These are phyloP conservation scores for Belonocnema kinseyi DNA, from an alignment of 1,140 invertebrate genomes.

Conservation along the genomic window DNA sequence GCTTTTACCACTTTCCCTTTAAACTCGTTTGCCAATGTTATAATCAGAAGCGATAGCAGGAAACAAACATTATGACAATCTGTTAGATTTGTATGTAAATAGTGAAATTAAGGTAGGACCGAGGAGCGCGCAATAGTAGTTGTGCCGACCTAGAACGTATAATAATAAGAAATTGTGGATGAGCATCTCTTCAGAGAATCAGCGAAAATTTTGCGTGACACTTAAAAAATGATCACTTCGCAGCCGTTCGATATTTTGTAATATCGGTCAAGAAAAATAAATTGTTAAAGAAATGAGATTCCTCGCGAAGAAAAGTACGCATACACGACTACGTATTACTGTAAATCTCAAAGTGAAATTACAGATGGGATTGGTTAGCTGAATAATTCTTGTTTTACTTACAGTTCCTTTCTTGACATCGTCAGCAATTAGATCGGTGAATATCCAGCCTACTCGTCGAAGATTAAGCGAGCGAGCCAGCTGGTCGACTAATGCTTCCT, in stretches of 20 bases:
- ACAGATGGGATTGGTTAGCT: slow-evolving; percentile 15
- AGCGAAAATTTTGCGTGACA: background rate
- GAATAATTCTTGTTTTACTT: slow-evolving; percentile 62
- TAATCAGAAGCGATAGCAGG: slow-evolving; percentile 4
- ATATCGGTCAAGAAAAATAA: slow-evolving; percentile 10
- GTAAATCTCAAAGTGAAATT: slow-evolving; percentile 14
- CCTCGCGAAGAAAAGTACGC: background rate
- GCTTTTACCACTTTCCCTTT: background rate
- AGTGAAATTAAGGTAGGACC: slow-evolving; percentile 3
- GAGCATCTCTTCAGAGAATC: slow-evolving; percentile 13
- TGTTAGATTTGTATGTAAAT: slow-evolving; percentile 6
- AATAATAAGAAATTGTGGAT: slow-evolving; percentile 1
- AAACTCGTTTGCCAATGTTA: slow-evolving; percentile 5
- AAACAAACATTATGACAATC: background rate
- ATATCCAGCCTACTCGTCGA: slow-evolving; percentile 96
- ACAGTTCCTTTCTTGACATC: slow-evolving; percentile 92
- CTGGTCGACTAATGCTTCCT: slow-evolving; percentile 83
- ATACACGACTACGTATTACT: background rate
- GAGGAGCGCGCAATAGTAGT: slow-evolving; percentile 6
- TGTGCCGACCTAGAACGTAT: slow-evolving; percentile 10
- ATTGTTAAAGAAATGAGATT: background rate
- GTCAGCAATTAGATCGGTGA: slow-evolving; percentile 96
- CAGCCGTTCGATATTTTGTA: slow-evolving; percentile 20
- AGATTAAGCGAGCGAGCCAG: slow-evolving; percentile 89
- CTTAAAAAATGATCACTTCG: slow-evolving; percentile 10